Evolutionary conservation across 1,140 invertebrate species (phyloP), one percentile per base, ranked within the genome.

Genomic region (Drosophila funebris): DNA sequence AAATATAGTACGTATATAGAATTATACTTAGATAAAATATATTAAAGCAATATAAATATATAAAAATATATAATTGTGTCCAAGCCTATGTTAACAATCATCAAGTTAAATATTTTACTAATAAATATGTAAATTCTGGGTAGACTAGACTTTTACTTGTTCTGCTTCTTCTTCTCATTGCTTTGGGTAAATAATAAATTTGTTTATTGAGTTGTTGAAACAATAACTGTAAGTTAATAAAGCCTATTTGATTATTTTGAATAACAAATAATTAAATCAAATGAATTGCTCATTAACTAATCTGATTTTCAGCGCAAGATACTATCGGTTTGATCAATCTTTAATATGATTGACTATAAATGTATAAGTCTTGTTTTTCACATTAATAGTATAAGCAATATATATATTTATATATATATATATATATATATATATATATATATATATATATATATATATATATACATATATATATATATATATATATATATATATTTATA

Each of bases 361-460:
- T 75, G 63, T 85, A 85, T 80, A 81, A 85, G 82, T 85, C 82
- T 85, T 87, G 71, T 78, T 76, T 79, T 87, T 84, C 80, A 84
- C 80, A 85, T 79, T 76, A 84, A 76, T 69, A 57, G 72, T 84
- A 61, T 73, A 52, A 61, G 52, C 61, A 62, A 64, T 62, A 46
- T 56, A 36, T 43, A 36, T 43, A 52, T 50, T 22, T 48, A 46
- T 18, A 29, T 61, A 33, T 54, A 31, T 13, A 7, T 60, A 29
- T 62, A 52, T 79, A 61, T 18, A 63, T 43, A 52, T 39, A 22
- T 62, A 36, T 77, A 36, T n/a, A 64, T 66, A 44, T 56, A 36
- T 43, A 36, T 31, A 52, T 50, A 31, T 54, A 46, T 18, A 37
- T 50, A 60, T 58, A 39, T 33, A 27, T 44, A 14, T 20, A 37